These are phyloP conservation scores for Leguminivora glycinivorella DNA, from an alignment of 1,140 invertebrate genomes.

Conservation along the genomic window DNA sequence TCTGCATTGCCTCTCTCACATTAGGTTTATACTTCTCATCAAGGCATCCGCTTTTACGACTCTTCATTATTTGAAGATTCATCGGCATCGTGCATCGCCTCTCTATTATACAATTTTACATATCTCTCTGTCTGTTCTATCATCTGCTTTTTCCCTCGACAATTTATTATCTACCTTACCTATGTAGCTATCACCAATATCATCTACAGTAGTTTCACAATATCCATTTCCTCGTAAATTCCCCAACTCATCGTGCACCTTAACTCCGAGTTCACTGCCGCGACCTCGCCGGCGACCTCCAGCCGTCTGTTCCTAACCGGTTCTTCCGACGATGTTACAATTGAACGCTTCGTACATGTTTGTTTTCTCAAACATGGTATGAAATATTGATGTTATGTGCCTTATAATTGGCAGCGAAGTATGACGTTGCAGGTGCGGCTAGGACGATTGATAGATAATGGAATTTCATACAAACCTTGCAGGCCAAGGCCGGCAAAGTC, in stretches of 20 bases:
- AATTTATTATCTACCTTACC: too few relatives aligned
- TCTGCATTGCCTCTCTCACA: neutral
- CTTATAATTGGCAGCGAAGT: too few relatives aligned
- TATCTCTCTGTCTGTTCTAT: too few relatives aligned
- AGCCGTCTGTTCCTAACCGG: slow-evolving; percentile 24
- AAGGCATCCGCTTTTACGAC: too few relatives aligned
- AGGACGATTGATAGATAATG: too few relatives aligned
- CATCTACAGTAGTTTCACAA: neutral
- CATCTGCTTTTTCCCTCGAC: too few relatives aligned
- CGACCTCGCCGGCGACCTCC: slow-evolving; percentile 24
- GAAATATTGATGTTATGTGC: too few relatives aligned
- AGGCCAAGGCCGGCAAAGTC: too few relatives aligned
- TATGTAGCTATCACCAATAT: neutral
- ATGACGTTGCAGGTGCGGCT: too few relatives aligned
- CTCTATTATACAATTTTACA: neutral
- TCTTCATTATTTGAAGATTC: neutral
- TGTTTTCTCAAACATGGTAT: too few relatives aligned
- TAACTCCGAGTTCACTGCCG: slow-evolving; percentile 20
- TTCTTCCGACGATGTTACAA: slow-evolving; percentile 14
- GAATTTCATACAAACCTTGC: too few relatives aligned
- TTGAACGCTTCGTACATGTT: neutral
- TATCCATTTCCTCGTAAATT: neutral
- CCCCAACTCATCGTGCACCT: neutral
- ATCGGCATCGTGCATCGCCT: neutral
- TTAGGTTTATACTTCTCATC: too few relatives aligned